phyloP scores from a whole-genome alignment of 1,140 invertebrate genomes.

The Spodoptera litura region DNA sequence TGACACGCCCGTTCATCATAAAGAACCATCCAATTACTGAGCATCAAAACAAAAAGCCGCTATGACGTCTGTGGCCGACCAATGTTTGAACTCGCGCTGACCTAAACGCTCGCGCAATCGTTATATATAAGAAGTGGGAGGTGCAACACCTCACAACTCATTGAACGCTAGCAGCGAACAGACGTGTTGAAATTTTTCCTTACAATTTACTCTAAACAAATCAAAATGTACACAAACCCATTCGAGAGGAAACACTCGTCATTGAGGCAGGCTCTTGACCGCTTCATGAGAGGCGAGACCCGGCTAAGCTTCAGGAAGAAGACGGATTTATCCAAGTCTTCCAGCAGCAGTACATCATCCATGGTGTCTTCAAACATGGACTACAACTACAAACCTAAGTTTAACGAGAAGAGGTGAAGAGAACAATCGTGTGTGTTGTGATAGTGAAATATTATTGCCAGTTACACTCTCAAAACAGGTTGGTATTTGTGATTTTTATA shows the following conservation, averaged over 20 bases:
- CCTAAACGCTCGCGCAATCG: constrained; percentile 54
- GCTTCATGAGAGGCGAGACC: constrained; percentile 71
- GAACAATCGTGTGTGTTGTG: constrained; percentile 62
- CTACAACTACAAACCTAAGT: constrained; percentile 60
- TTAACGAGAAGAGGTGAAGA: constrained; percentile 73
- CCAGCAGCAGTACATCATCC: constrained; percentile 64
- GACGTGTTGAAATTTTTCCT: constrained; percentile 52
- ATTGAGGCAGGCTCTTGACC: constrained; percentile 77
- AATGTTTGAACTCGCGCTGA: constrained; percentile 50
- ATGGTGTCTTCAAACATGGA: constrained; percentile 61
- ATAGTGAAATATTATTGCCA: constrained; percentile 60
- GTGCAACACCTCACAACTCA: constrained; percentile 58
- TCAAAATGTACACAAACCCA: constrained; percentile 80
- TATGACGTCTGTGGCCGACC: constrained; percentile 42
- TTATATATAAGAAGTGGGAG: constrained; percentile 64
- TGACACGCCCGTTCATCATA: constrained; percentile 41
- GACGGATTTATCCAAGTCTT: constrained; percentile 60
- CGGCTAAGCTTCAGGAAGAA: constrained; percentile 77
- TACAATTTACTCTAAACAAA: constrained; percentile 36
- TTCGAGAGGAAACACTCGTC: constrained; percentile 81
- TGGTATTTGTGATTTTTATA: constrained; percentile 41
- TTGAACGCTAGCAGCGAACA: constrained; percentile 55
- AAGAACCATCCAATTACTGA: constrained; percentile 23
- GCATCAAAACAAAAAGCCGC: constrained; percentile 45
- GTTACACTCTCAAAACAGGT: constrained; percentile 43